Conservation (phyloP, 1,140 invertebrate genomes). For the Tetramorium simillimum region DNA sequence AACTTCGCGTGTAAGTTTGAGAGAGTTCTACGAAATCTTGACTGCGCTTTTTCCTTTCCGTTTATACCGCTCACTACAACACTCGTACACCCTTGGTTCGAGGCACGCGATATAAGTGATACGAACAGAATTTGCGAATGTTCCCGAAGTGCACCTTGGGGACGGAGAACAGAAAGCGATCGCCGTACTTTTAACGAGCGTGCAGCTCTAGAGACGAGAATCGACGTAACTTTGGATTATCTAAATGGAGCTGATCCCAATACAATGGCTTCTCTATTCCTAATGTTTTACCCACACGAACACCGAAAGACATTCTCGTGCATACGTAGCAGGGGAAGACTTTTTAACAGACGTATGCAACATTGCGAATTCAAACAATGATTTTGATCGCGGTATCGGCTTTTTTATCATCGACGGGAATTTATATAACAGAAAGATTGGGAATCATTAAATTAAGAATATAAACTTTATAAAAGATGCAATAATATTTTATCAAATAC, state of each 20-base stretch:
- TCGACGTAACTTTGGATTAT: conserved; percentile 68
- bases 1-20: neutral
- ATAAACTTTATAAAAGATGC: neutral
- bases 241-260: conserved; percentile 69
- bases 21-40: conserved; percentile 6
- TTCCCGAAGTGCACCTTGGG: conserved; percentile 50
- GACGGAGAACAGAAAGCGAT: conserved; percentile 56
- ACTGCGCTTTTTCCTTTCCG: neutral
- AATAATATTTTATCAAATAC: neutral
- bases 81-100: neutral
- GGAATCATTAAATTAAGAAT: neutral
- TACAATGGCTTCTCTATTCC: conserved; percentile 60
- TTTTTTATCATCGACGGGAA: neutral
- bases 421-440: neutral
- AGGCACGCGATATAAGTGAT: conserved; percentile 50
- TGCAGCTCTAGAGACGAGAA: conserved; percentile 54
- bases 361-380: neutral
- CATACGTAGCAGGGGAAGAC: neutral
- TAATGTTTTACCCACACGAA: conserved; percentile 42
- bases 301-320: neutral
- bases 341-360: neutral
- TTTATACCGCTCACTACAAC: neutral
- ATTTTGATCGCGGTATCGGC: neutral
- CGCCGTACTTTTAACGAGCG: conserved; percentile 65
- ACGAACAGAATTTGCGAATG: conserved; percentile 50